Evolutionary conservation across 2,113 vertebrate genomes (phyloP).

Genomic region (Setophaga petechia): DNA sequence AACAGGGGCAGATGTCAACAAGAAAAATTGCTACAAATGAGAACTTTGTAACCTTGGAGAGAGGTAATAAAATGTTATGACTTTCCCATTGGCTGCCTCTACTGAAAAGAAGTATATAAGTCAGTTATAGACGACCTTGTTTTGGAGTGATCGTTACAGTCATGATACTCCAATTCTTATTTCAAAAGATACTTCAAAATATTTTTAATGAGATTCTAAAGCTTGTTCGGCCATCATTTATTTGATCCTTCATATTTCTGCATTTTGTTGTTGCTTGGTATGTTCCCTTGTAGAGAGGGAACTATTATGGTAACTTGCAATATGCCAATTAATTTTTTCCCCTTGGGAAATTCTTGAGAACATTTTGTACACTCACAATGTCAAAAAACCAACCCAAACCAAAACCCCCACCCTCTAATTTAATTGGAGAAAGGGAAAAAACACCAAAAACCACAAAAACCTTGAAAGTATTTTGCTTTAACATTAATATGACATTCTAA

Average conservation of each 20-base stretch:
- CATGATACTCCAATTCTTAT: not conserved
- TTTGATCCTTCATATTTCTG: not conserved
- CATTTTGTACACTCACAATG: not conserved
- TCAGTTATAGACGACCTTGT: not conserved
- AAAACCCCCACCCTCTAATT: not conserved
- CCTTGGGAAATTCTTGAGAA: not conserved
- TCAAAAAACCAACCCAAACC: not conserved
- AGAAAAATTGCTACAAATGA: conserved; percentile 28
- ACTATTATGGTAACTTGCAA: not conserved
- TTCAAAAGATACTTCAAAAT: conserved; percentile 11
- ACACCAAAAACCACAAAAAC: no score
- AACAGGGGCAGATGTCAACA: not conserved
- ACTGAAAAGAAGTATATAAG: not conserved
- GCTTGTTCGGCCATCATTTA: not conserved
- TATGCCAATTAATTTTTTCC: not conserved
- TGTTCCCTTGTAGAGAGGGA: not conserved
- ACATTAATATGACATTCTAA: not conserved
- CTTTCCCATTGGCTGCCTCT: not conserved
- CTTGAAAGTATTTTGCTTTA: not conserved
- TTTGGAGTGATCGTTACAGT: not conserved
- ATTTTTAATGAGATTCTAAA: not conserved
- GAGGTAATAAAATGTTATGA: conserved; percentile 1
- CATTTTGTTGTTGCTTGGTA: not conserved
- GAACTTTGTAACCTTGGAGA: conserved; percentile 16
- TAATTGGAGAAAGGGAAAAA: not conserved